Evolutionary conservation across 2,113 vertebrate genomes (phyloP).

Genomic region (Halichoerus grypus): DNA sequence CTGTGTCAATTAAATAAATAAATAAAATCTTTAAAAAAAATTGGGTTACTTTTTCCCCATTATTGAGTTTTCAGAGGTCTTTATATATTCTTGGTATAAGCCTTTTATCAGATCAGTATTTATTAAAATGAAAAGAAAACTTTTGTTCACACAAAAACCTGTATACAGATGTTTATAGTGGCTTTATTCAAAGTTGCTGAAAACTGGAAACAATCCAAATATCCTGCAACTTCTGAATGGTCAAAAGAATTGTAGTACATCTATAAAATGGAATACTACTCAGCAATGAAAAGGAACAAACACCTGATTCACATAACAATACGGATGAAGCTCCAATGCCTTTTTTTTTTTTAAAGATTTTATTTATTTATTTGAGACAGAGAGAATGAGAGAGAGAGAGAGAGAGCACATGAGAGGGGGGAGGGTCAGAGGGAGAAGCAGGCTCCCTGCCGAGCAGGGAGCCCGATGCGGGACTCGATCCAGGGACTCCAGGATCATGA

Average conservation of each 20-base stretch:
- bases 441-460: too few relatives aligned
- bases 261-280: conserved; percentile 40
- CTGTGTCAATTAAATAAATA: too few relatives aligned
- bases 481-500: too few relatives aligned
- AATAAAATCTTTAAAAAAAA: neutral
- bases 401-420: too few relatives aligned
- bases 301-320: neutral
- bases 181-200: conserved; percentile 42
- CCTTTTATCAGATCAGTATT: conserved; percentile 43
- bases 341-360: neutral
- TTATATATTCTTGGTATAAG: neutral
- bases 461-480: too few relatives aligned
- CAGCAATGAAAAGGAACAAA: conserved; percentile 39
- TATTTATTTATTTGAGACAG: too few relatives aligned
- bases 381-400: too few relatives aligned
- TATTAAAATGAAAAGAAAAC: conserved; percentile 47
- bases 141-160: conserved; percentile 11
- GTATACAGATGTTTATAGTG: neutral
- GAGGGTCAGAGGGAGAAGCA: too few relatives aligned
- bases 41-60: neutral
- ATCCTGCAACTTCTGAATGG: conserved; percentile 16
- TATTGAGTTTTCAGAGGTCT: conserved; percentile 45
- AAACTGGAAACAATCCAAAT: neutral
- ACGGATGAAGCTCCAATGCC: conserved; percentile 9
- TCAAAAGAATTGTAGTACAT: conserved; percentile 29